phyloP scores from a whole-genome alignment of 2,888 invertebrate genomes.

The Listrodromus nycthemerus region DNA sequence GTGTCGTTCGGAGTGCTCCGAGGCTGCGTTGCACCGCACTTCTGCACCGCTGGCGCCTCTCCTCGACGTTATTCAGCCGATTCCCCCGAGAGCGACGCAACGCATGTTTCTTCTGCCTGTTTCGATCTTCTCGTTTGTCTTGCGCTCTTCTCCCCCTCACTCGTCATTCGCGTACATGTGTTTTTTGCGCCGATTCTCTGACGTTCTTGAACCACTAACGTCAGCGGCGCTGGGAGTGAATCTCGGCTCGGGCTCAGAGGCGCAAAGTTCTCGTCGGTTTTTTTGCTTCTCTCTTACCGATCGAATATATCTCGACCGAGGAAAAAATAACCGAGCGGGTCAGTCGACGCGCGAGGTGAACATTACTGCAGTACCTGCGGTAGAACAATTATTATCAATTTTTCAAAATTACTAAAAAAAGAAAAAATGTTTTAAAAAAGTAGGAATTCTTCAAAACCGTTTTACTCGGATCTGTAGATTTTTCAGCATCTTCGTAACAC shows the following conservation, averaged over 20 bases:
- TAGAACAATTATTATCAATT: background rate
- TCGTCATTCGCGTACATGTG: conserved; percentile 45
- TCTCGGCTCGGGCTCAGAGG: conserved; percentile 6
- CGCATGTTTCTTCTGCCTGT: conserved; percentile 12
- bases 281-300: conserved; percentile 23
- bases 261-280: conserved; percentile 56
- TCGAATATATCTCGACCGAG: conserved; percentile 1
- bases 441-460: background rate
- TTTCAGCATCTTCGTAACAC: background rate
- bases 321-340: background rate
- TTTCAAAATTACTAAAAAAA: background rate
- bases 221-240: conserved; percentile 30
- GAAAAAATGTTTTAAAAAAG: background rate
- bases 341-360: conserved; percentile 35
- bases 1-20: conserved; percentile 36
- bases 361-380: conserved; percentile 14
- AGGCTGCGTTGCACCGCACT: conserved; percentile 19
- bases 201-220: conserved; percentile 69
- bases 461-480: background rate
- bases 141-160: conserved; percentile 18
- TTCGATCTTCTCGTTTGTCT: conserved; percentile 23
- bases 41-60: conserved; percentile 45
- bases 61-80: conserved; percentile 25
- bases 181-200: conserved; percentile 62
- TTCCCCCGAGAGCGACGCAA: conserved; percentile 21